phyloP scores from a whole-genome alignment of 2,888 invertebrate species.

The Eupithecia exiguata region DNA sequence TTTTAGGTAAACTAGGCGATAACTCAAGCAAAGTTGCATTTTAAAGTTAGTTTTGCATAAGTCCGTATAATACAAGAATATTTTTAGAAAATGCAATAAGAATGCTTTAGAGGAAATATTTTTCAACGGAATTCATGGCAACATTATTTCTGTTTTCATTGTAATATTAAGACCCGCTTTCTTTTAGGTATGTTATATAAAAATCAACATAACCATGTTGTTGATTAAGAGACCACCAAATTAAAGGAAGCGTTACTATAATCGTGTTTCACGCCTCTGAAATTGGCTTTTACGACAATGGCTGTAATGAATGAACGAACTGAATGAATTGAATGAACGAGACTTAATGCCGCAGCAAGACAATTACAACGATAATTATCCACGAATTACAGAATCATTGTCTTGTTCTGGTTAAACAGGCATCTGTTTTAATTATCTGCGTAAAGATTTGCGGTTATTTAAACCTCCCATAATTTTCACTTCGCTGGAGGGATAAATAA shows the following conservation, averaged over 20 bases:
- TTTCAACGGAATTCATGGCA: conserved; percentile 7
- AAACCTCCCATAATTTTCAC: conserved; percentile 2
- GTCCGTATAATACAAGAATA: conserved; percentile 31
- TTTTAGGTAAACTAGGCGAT: conserved; percentile 34
- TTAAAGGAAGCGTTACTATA: conserved; percentile 30
- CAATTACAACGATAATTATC: conserved; percentile 68
- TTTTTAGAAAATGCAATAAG: conserved; percentile 30
- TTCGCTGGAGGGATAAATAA: conserved; percentile 2
- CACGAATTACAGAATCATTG: conserved; percentile 65
- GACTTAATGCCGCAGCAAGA: conserved; percentile 45
- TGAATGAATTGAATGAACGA: conserved; percentile 26
- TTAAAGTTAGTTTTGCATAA: conserved; percentile 33
- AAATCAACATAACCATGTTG: neutral
- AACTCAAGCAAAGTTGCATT: conserved; percentile 34
- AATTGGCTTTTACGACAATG: conserved; percentile 31
- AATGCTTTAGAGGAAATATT: conserved; percentile 25
- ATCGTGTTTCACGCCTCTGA: conserved; percentile 25
- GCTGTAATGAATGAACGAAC: conserved; percentile 27
- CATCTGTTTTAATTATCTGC: conserved; percentile 41
- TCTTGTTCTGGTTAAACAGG: conserved; percentile 48
- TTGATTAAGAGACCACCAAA: conserved; percentile 2
- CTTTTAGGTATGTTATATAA: neutral
- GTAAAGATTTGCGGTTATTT: conserved; percentile 20
- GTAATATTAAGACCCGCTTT: neutral
- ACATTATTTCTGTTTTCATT: neutral